Evolutionary conservation across 2,113 vertebrate genomes (phyloP).

Genomic region (Illadopsis cleaveri): DNA sequence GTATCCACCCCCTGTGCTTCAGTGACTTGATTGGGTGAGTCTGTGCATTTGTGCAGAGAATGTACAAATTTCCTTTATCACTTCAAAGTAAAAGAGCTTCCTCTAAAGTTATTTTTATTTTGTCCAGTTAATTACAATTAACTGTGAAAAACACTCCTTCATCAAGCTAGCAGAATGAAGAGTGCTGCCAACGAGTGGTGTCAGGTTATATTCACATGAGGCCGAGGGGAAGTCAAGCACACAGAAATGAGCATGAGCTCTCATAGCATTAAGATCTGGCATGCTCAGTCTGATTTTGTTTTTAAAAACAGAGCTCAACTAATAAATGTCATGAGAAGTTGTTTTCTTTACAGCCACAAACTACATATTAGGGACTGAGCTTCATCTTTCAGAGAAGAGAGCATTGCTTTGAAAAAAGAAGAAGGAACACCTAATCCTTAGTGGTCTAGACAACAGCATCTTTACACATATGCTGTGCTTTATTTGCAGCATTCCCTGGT

Average conservation of each 20-base stretch:
- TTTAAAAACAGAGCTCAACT: background rate
- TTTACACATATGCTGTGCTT: slow-evolving; percentile 30
- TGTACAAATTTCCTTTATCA: background rate
- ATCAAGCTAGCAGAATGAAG: background rate
- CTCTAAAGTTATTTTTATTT: background rate
- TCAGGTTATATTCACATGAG: background rate
- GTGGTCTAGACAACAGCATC: slow-evolving; percentile 47
- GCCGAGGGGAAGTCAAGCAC: background rate
- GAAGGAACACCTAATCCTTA: slow-evolving; percentile 63
- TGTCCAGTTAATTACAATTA: background rate
- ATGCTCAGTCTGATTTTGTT: background rate
- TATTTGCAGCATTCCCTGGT: slow-evolving; percentile 54
- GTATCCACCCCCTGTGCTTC: background rate
- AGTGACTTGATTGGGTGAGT: background rate
- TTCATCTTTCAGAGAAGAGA: background rate
- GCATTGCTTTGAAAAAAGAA: background rate
- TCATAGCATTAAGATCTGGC: background rate
- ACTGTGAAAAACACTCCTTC: background rate
- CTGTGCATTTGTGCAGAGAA: background rate
- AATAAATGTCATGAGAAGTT: background rate
- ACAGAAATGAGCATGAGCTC: background rate
- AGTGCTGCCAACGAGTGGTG: background rate
- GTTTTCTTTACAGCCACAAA: background rate
- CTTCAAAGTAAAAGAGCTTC: background rate
- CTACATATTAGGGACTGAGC: background rate